A percentile compares a stretch with the other conserved stretches of the same genome.
Evolutionary conservation across 2,797 vertebrate genomes (phyloP).

Genomic region (Xerus rutilus): DNA sequence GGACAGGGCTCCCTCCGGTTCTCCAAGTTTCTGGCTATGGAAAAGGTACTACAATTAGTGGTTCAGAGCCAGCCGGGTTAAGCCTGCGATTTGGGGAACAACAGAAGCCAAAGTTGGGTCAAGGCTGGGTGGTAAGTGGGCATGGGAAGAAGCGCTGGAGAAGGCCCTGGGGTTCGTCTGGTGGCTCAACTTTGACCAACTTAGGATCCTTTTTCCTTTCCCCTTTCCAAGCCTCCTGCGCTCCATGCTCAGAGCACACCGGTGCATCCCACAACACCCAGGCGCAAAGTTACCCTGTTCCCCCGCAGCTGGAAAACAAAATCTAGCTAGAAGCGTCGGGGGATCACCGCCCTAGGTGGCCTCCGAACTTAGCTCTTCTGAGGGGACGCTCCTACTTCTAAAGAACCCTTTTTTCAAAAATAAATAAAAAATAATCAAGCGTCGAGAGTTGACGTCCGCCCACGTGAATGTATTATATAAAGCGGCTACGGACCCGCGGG

Average conservation of each 20-base stretch:
- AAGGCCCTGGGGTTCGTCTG: not conserved
- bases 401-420: slow-evolving; percentile 77
- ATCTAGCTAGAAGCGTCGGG: slow-evolving; percentile 30
- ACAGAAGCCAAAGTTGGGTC: slow-evolving; percentile 72
- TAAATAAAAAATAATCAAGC: slow-evolving; percentile 77
- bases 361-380: slow-evolving; percentile 71
- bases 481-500: slow-evolving; percentile 81
- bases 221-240: not conserved
- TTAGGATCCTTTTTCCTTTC: slow-evolving; percentile 14
- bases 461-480: slow-evolving; percentile 87
- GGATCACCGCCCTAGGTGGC: not conserved
- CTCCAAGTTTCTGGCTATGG: slow-evolving; percentile 50
- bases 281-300: slow-evolving; percentile 86
- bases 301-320: slow-evolving; percentile 33
- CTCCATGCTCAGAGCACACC: not conserved
- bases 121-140: not conserved
- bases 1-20: not conserved
- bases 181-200: slow-evolving; percentile 16
- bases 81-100: not conserved
- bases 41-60: slow-evolving; percentile 32
- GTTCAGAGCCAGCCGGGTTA: not conserved
- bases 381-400: slow-evolving; percentile 79
- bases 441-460: slow-evolving; percentile 83
- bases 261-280: slow-evolving; percentile 74
- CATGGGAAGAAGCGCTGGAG: fast-evolving